Evolutionary conservation across 2,797 vertebrate species (phyloP), one percentile per base, ranked within the genome.

Genomic region (Percopsis omiscomaycus): DNA sequence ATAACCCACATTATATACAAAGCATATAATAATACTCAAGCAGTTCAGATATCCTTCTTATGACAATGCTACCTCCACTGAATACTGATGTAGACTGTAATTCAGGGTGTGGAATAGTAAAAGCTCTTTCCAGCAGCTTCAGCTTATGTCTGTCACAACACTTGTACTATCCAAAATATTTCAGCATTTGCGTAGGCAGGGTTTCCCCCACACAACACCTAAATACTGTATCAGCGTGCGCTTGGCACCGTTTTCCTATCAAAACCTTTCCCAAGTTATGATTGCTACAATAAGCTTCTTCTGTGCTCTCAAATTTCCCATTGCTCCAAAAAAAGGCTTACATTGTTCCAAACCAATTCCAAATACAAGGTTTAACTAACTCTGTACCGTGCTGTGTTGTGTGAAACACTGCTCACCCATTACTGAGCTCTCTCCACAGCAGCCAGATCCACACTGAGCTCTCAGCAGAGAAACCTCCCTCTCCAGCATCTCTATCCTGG

Each of bases 401-500:
- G 46, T 71, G 67, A 13, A 55, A 68, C 22, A 68, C 22, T 15
- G 62, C 91, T 92, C 91, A 98, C 97, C 98, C 93, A 95, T 93
- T 73, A 91, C 95, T 1, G 94, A 92, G 61, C 90, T 94, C 69
- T 97, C 95, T 58, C 94, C 95, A 62, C 96, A 98, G 91, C 95
- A 97, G 70, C 92, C 93, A 71, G 93, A 87, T 59, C 87, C 92
- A 77, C 97, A 98, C 74, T 96, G 97, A 70, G 93, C 92, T 71
- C 96, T 90, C 56, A 99, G 95, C 80, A 96, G 48, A 0, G 95
- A 96, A 37, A 99, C 93, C 78, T 99, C 96, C 77, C 94, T 93
- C 91, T 99, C 98, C 84, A 99, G 92, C 93, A 97, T 94, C 89
- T 99, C 96, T 68, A 99, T 93, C 61, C 97, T 92, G 77, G 88